Evolutionary conservation across 2,888 invertebrate genomes (phyloP).

Genomic region (Athalia rosae): DNA sequence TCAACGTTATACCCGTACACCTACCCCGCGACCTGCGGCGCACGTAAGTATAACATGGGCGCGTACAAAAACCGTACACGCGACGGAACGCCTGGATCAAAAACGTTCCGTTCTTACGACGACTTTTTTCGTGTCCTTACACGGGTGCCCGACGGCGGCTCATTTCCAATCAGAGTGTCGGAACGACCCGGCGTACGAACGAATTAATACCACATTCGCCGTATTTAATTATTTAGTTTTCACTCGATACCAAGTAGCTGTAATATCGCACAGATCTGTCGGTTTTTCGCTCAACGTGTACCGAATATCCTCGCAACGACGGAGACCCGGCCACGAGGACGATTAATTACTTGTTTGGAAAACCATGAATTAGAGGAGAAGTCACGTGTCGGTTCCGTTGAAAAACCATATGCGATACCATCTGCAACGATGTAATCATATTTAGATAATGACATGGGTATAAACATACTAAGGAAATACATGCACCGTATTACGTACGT

Average conservation of each 20-base stretch:
- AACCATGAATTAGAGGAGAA: slow-evolving; percentile 13
- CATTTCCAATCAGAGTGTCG: slow-evolving; percentile 17
- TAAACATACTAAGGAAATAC: too few species aligned
- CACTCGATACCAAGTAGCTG: too few species aligned
- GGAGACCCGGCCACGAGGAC: slow-evolving; percentile 2
- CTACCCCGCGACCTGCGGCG: slow-evolving; percentile 6
- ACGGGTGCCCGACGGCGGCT: neutral
- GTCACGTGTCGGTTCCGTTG: slow-evolving; percentile 37
- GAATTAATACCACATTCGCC: neutral
- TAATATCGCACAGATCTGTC: too few species aligned
- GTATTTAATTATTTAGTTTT: too few species aligned
- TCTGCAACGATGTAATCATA: slow-evolving; percentile 37
- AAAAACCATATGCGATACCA: slow-evolving; percentile 19
- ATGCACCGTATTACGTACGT: too few species aligned
- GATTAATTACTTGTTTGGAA: slow-evolving; percentile 29
- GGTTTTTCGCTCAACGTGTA: too few species aligned
- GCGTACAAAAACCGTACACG: slow-evolving; percentile 15
- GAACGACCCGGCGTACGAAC: neutral
- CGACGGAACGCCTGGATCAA: slow-evolving; percentile 37
- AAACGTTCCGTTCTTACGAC: slow-evolving; percentile 7
- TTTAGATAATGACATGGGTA: slow-evolving; percentile 18
- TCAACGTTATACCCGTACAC: too few species aligned
- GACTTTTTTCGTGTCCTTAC: neutral
- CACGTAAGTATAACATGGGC: neutral
- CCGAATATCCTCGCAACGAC: neutral